Evolutionary conservation across 2,797 vertebrate genomes (phyloP).

Genomic region (Sebastes iracundus): DNA sequence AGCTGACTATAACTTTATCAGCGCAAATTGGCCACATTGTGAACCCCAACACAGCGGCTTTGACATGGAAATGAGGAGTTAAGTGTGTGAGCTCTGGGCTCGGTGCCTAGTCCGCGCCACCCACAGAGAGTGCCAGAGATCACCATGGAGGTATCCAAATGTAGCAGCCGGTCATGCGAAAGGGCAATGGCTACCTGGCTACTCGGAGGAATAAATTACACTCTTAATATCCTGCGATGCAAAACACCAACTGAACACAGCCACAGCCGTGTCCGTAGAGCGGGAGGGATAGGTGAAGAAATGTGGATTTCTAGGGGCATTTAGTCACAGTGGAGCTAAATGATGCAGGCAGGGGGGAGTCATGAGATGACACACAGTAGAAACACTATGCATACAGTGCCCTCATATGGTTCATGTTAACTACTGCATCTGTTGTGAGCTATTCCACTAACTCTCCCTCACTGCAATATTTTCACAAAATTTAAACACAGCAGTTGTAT

Average conservation of each 20-base stretch:
- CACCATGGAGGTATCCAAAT: conserved; percentile 77
- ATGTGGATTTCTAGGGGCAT: conserved; percentile 20
- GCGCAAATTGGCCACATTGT: conserved; percentile 85
- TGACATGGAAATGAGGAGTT: conserved; percentile 87
- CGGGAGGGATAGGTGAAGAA: background rate
- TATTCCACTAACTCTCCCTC: background rate
- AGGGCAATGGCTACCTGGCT: conserved; percentile 77
- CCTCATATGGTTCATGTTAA: conserved; percentile 72
- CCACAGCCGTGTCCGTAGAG: background rate
- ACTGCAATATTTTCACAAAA: background rate
- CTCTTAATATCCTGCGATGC: conserved; percentile 27
- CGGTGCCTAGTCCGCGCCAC: conserved; percentile 79
- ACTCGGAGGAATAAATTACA: conserved; percentile 70
- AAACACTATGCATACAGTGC: conserved; percentile 65
- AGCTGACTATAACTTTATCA: conserved; percentile 84
- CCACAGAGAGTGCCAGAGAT: conserved; percentile 82
- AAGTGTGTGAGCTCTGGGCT: conserved; percentile 83
- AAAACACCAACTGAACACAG: conserved; percentile 16
- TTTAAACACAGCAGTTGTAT: background rate
- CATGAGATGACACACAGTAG: background rate
- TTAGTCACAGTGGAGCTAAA: conserved; percentile 26
- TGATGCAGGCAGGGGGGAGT: conserved; percentile 9
- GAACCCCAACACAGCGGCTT: conserved; percentile 73
- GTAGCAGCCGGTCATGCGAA: conserved; percentile 77
- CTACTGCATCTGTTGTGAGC: conserved; percentile 46